These are phyloP conservation scores for Lycophotia porphyrea DNA, from an alignment of 2,888 invertebrate species.

Conservation along the genomic window DNA sequence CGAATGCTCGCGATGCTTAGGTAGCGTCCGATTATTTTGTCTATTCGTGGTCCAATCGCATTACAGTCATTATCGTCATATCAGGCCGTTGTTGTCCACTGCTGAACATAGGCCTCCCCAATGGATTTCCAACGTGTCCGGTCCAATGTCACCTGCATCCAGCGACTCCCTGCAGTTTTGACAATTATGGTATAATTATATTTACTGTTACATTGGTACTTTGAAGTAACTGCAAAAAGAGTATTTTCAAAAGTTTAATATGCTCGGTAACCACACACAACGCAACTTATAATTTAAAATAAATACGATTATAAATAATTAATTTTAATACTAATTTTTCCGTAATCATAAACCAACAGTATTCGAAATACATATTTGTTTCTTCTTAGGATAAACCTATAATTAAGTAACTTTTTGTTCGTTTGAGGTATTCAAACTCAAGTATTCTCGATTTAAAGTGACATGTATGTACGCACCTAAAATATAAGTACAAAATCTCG, in stretches of 20 bases:
- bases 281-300: slow-evolving; percentile 17
- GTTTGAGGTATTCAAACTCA: neutral
- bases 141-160: too few relatives aligned
- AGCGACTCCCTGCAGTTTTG: too few relatives aligned
- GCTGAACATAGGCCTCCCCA: too few relatives aligned
- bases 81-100: too few relatives aligned
- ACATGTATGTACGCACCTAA: neutral
- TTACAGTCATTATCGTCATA: too few relatives aligned
- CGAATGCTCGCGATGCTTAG: neutral
- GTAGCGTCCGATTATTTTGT: neutral
- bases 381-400: neutral
- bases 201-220: neutral
- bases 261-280: neutral
- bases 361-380: slow-evolving; percentile 6
- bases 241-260: slow-evolving; percentile 9
- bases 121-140: too few relatives aligned
- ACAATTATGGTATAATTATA: neutral
- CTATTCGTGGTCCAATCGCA: neutral
- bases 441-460: neutral
- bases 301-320: slow-evolving; percentile 23
- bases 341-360: slow-evolving; percentile 3
- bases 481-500: slow-evolving; percentile 6
- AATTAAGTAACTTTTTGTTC: neutral
- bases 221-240: neutral
- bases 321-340: slow-evolving; percentile 48